A percentile compares a stretch with the other conserved stretches of the same genome.
These are phyloP conservation scores for Drosophila sturtevanti DNA, from an alignment of 1,140 invertebrate genomes.

Conservation along the genomic window DNA sequence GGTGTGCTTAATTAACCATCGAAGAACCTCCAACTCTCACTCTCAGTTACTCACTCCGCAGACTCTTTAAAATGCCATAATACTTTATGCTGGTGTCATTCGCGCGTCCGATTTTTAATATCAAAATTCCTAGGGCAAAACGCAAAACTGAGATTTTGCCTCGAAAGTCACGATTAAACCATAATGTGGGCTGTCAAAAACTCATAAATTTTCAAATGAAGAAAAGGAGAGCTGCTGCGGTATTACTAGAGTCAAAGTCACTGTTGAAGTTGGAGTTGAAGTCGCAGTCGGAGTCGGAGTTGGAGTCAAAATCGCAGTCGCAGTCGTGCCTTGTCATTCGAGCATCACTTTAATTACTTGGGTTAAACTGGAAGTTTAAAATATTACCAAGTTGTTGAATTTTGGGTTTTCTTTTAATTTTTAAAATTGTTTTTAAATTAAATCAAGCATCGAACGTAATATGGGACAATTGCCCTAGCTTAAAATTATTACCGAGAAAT, in stretches of 20 bases:
- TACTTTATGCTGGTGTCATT: slow-evolving; percentile 69
- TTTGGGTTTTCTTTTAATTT: slow-evolving; percentile 60
- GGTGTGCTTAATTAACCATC: slow-evolving; percentile 67
- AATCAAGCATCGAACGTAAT: slow-evolving; percentile 60
- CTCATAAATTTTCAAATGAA: slow-evolving; percentile 80
- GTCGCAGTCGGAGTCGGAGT: slow-evolving; percentile 30
- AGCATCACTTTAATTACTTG: slow-evolving; percentile 71
- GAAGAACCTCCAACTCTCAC: slow-evolving; percentile 13
- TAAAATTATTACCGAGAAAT: slow-evolving; percentile 14
- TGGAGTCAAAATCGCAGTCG: slow-evolving; percentile 12
- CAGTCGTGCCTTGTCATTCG: slow-evolving; percentile 53
- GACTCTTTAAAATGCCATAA: slow-evolving; percentile 6
- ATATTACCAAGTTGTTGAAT: slow-evolving; percentile 52
- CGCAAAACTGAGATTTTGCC: slow-evolving; percentile 49
- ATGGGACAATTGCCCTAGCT: slow-evolving; percentile 35
- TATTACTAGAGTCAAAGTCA: slow-evolving; percentile 24
- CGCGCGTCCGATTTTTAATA: slow-evolving; percentile 69
- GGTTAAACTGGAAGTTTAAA: slow-evolving; percentile 77
- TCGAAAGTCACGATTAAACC: slow-evolving; percentile 79
- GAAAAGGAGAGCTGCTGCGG: slow-evolving; percentile 17
- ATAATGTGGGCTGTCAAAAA: slow-evolving; percentile 81
- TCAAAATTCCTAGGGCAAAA: slow-evolving; percentile 64
- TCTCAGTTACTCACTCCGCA: neutral
- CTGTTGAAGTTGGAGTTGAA: slow-evolving; percentile 18
- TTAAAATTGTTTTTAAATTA: slow-evolving; percentile 78